A percentile compares a stretch with the other conserved stretches of the same genome.
phyloP scores from a whole-genome alignment of 1,140 invertebrate genomes.

The Theocolax elegans region DNA sequence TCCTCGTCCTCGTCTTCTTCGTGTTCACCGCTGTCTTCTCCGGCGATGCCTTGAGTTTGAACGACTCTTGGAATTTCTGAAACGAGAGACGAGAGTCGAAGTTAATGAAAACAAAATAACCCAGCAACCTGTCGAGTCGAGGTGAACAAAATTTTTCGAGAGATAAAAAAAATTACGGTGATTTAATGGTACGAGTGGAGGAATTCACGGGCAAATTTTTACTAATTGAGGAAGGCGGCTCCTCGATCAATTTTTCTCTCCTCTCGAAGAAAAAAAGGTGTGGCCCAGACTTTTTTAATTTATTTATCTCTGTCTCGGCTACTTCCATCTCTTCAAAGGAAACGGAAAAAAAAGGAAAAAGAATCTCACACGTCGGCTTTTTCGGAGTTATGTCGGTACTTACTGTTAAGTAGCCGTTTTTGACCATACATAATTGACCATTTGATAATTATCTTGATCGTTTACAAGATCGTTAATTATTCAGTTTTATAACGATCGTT shows the following conservation, averaged over 20 bases:
- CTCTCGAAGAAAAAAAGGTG: neutral
- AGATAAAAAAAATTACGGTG: constrained; percentile 5
- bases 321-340: neutral
- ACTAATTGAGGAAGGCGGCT: constrained; percentile 8
- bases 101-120: neutral
- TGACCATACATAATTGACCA: no score
- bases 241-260: constrained; percentile 1
- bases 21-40: constrained; percentile 67
- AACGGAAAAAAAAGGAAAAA: no score
- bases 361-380: no score
- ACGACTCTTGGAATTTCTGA: constrained; percentile 71
- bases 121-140: no score
- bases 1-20: constrained; percentile 60
- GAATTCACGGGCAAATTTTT: neutral
- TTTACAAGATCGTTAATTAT: constrained; percentile 26
- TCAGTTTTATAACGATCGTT: neutral
- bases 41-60: constrained; percentile 71
- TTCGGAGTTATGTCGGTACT: no score
- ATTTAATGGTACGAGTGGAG: neutral
- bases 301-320: constrained; percentile 6
- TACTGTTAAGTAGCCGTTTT: no score
- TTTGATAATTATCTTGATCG: constrained; percentile 14
- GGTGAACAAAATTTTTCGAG: neutral
- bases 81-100: constrained; percentile 49
- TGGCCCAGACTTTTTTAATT: constrained; percentile 6